phyloP scores from a whole-genome alignment of 2,113 vertebrate species.

The Pollimyrus isidori region DNA sequence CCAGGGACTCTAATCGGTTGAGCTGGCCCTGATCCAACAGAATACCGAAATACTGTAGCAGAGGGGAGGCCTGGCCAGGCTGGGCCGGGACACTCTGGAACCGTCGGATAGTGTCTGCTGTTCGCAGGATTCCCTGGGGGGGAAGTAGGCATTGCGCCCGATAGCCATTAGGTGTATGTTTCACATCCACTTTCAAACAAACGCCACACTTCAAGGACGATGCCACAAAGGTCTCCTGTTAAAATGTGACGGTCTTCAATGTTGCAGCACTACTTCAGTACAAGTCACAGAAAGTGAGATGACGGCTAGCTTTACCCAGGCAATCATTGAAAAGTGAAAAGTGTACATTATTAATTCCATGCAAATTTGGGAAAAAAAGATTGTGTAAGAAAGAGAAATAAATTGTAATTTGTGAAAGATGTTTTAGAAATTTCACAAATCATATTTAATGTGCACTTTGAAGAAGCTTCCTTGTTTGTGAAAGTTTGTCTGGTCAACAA shows the following conservation, averaged over 20 bases:
- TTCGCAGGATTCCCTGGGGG: constrained; percentile 74
- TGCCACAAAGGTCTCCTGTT: not conserved
- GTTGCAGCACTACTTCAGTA: not conserved
- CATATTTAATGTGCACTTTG: too few relatives aligned
- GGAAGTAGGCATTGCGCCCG: not conserved
- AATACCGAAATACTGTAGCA: constrained; percentile 88
- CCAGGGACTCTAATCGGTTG: constrained; percentile 83
- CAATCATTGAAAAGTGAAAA: not conserved
- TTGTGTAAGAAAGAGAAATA: too few relatives aligned
- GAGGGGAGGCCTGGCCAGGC: constrained; percentile 78
- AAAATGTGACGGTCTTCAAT: not conserved
- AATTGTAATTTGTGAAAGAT: too few relatives aligned
- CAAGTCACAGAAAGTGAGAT: not conserved
- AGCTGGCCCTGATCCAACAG: constrained; percentile 85
- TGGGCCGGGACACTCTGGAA: constrained; percentile 83
- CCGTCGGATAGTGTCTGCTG: constrained; percentile 78
- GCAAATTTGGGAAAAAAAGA: too few relatives aligned
- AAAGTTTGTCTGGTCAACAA: too few relatives aligned
- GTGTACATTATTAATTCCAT: too few relatives aligned
- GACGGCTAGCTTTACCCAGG: not conserved
- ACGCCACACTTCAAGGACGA: not conserved
- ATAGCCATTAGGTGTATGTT: not conserved
- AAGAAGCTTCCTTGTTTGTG: too few relatives aligned
- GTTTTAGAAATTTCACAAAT: too few relatives aligned
- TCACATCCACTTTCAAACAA: not conserved